Evolutionary conservation across 2,888 invertebrate genomes (phyloP), one percentile per base, ranked within the genome.

Genomic region (Eudiplozoon nipponicum): DNA sequence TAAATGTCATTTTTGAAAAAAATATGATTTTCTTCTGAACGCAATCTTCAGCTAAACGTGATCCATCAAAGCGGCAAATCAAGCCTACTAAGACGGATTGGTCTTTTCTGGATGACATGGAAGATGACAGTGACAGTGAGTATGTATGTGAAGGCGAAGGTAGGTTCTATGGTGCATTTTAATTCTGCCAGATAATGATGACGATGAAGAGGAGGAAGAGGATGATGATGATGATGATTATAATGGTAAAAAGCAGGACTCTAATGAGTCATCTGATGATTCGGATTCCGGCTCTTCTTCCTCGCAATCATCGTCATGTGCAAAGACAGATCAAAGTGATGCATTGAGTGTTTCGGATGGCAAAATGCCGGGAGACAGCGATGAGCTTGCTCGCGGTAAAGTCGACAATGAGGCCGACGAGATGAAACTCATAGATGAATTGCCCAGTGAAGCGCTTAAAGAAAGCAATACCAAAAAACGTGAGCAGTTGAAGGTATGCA

Each of bases 11-110:
- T n/a, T n/a, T n/a, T n/a, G n/a, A n/a, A n/a, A n/a, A n/a, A n/a
- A n/a, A n/a, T n/a, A n/a, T n/a, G n/a, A n/a, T n/a, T n/a, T n/a
- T n/a, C n/a, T n/a, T n/a, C n/a, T n/a, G n/a, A n/a, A n/a, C n/a
- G n/a, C n/a, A n/a, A n/a, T n/a, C n/a, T n/a, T n/a, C n/a, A n/a
- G n/a, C n/a, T 31, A 31, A 13, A 18, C 3, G 38, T 15, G 38
- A 38, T 28, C 38, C 38, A 4, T 38, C 38, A 17, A 38, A 38
- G 28, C 5, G 38, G 11, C 38, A 38, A 38, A 38, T 38, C 3
- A 38, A 38, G 20, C 38, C 19, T 5, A 28, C 28, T 5, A 17
- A 21, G 5, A 38, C 15, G 17, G 19, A 38, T n/a, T 15, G 26
- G 17, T 28, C 15, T 17, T 19, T 38, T 7, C 20, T 29, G 13